Conservation (phyloP, 2,888 invertebrate genomes). For the Drosophila yooni region DNA sequence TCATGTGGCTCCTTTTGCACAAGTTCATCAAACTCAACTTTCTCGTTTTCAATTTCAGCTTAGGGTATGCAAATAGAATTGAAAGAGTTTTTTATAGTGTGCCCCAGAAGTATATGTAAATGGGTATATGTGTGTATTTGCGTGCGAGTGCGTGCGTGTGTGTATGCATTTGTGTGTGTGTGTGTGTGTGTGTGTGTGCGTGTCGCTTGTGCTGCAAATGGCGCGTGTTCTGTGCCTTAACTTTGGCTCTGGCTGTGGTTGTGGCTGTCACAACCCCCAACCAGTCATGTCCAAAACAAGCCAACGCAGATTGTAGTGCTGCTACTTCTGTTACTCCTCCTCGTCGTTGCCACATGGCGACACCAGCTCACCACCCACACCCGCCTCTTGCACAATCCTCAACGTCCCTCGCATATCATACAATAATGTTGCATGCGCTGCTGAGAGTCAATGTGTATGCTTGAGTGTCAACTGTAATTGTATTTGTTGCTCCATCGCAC, state of each 20-base stretch:
- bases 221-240: conserved; percentile 8
- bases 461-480: conserved; percentile 62
- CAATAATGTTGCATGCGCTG: conserved; percentile 72
- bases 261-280: conserved; percentile 27
- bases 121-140: not conserved
- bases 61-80: conserved; percentile 2
- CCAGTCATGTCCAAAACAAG: conserved; percentile 46
- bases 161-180: not conserved
- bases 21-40: not conserved
- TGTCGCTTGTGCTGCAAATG: conserved; percentile 17
- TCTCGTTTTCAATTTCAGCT: not conserved
- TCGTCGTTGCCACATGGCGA: not conserved
- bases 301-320: not conserved
- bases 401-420: conserved; percentile 65
- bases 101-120: not conserved
- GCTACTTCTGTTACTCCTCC: not conserved
- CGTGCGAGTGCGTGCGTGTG: not conserved
- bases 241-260: conserved; percentile 13
- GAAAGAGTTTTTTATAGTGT: conserved; percentile 21
- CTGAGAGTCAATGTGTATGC: conserved; percentile 34
- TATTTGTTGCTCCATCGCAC: conserved; percentile 45
- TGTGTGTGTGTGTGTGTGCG: conserved; percentile 8
- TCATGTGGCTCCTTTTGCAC: not conserved
- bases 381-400: not conserved
- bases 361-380: not conserved